These are phyloP conservation scores for Ceratothoa steindachneri DNA, from an alignment of 2,888 invertebrate species.

Conservation along the genomic window DNA sequence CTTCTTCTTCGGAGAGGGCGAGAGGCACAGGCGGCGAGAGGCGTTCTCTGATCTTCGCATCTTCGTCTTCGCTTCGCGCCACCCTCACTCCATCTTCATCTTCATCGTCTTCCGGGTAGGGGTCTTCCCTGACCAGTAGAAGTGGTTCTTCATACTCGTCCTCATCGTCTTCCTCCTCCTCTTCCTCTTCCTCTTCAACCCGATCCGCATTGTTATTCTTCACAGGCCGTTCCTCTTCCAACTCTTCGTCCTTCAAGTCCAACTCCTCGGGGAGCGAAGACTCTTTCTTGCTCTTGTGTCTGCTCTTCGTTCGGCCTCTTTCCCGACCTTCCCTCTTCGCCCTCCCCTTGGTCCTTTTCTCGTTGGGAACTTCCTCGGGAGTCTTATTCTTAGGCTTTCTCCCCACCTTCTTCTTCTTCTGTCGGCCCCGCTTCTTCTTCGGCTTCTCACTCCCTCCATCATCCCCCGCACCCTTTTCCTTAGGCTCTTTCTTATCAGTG, in stretches of 20 bases:
- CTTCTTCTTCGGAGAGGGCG: background rate
- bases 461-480: slow-evolving; percentile 4
- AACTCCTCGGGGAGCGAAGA: slow-evolving; percentile 27
- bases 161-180: slow-evolving; percentile 38
- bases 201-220: background rate
- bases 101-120: slow-evolving; percentile 44
- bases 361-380: background rate
- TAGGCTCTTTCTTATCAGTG: slow-evolving; percentile 37
- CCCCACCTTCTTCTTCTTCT: slow-evolving; percentile 45
- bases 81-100: slow-evolving; percentile 15
- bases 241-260: slow-evolving; percentile 23
- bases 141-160: slow-evolving; percentile 41
- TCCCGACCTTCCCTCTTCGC: slow-evolving; percentile 18
- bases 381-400: slow-evolving; percentile 41
- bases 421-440: slow-evolving; percentile 33
- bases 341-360: background rate
- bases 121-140: slow-evolving; percentile 41
- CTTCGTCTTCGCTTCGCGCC: background rate
- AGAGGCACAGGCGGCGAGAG: background rate
- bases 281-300: slow-evolving; percentile 30
- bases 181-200: slow-evolving; percentile 25
- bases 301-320: slow-evolving; percentile 29
- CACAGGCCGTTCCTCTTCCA: background rate
- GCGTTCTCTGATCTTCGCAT: background rate
- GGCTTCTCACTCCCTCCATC: slow-evolving; percentile 27